Percentiles rank a stretch among this genome's conserved stretches.
These are phyloP conservation scores for Beris morrisii DNA, from an alignment of 2,888 invertebrate genomes.

Conservation along the genomic window DNA sequence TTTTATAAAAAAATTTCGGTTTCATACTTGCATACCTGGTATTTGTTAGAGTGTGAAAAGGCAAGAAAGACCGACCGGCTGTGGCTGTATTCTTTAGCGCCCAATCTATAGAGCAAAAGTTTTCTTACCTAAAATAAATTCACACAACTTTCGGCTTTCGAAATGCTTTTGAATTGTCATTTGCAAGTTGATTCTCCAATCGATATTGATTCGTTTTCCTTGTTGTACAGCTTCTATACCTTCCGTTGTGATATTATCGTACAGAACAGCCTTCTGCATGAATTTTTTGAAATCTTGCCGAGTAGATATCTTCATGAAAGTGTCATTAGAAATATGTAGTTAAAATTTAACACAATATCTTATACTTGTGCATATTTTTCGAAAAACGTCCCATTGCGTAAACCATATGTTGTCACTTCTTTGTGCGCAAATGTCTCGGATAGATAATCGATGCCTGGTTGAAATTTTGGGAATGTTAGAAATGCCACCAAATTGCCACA, in stretches of 20 bases:
- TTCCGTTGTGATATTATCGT: slow-evolving; percentile 56
- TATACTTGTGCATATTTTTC: slow-evolving; percentile 64
- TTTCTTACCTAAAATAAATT: slow-evolving; percentile 68
- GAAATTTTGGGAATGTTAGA: slow-evolving; percentile 80
- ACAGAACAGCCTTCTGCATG: slow-evolving; percentile 61
- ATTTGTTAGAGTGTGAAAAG: too few relatives aligned
- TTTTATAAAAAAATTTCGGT: too few relatives aligned
- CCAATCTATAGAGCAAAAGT: too few relatives aligned
- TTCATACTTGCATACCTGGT: too few relatives aligned
- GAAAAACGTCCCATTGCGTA: slow-evolving; percentile 73
- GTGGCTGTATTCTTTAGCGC: too few relatives aligned
- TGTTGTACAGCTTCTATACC: slow-evolving; percentile 64
- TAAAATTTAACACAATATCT: too few relatives aligned
- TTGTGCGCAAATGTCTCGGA: slow-evolving; percentile 55
- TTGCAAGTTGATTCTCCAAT: slow-evolving; percentile 78
- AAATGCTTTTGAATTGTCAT: slow-evolving; percentile 72
- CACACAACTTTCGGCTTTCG: slow-evolving; percentile 68
- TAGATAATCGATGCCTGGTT: slow-evolving; percentile 51
- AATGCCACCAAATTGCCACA: slow-evolving; percentile 92
- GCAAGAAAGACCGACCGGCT: too few relatives aligned
- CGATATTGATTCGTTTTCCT: slow-evolving; percentile 74
- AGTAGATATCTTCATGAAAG: slow-evolving; percentile 43
- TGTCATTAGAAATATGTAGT: too few relatives aligned
- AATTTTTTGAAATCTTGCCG: slow-evolving; percentile 55
- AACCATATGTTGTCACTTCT: slow-evolving; percentile 72